phyloP scores from a whole-genome alignment of 1,140 invertebrate species.

The Diploscapter pachys region DNA sequence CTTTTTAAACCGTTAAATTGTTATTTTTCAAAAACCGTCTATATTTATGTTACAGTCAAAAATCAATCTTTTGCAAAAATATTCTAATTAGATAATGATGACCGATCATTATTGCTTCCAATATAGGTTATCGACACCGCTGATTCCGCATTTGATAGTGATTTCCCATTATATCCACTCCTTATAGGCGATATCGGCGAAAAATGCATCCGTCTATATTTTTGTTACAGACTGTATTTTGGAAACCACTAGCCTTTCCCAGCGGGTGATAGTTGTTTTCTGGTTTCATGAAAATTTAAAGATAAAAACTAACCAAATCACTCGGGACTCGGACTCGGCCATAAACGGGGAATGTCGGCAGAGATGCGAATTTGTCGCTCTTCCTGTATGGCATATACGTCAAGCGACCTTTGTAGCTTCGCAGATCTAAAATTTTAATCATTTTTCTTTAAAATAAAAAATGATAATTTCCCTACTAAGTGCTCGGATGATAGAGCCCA shows the following conservation, averaged over 20 bases:
- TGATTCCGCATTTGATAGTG: no score
- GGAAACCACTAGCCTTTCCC: not conserved
- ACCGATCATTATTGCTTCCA: no score
- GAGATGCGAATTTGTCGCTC: not conserved
- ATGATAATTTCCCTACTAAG: slow-evolving; percentile 27
- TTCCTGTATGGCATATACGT: slow-evolving; percentile 3
- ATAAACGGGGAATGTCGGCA: not conserved
- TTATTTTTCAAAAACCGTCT: no score
- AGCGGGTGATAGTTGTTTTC: not conserved
- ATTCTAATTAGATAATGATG: no score
- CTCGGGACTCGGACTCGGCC: not conserved
- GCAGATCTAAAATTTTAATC: slow-evolving; percentile 9
- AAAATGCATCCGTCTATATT: no score
- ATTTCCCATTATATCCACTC: no score
- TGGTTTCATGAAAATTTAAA: slow-evolving; percentile 26
- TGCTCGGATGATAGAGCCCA: slow-evolving; percentile 37
- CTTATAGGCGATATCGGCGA: no score
- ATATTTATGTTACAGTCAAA: no score
- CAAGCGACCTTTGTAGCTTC: slow-evolving; percentile 16
- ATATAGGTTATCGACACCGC: no score
- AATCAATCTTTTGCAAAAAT: no score
- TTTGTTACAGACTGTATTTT: no score
- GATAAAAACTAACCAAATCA: slow-evolving; percentile 3
- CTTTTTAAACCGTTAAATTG: no score
- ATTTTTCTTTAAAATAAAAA: slow-evolving; percentile 13